Percentiles rank a stretch among this genome's conserved stretches.
These are phyloP conservation scores for Hetaerina titia DNA, from an alignment of 2,888 invertebrate genomes.

Conservation along the genomic window DNA sequence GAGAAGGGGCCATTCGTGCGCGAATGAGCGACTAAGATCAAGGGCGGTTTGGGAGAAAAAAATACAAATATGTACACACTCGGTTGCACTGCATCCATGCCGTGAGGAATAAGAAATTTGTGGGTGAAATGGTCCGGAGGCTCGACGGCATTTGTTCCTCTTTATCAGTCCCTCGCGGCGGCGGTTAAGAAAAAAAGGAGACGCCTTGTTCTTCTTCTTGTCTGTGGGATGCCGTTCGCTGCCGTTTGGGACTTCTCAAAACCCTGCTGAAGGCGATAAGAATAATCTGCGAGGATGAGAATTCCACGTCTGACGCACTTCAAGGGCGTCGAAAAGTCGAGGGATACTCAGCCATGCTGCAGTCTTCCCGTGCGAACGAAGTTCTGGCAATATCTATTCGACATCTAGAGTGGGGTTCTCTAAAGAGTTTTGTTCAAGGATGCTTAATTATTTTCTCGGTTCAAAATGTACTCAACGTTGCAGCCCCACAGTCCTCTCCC, in stretches of 20 bases:
- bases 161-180: constrained; percentile 7
- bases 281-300: not conserved
- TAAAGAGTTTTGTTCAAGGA: not conserved
- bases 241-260: not conserved
- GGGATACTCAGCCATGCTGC: not conserved
- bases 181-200: not conserved
- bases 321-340: not conserved
- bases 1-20: not conserved
- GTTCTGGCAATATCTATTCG: not conserved
- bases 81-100: not conserved
- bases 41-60: not conserved
- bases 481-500: no score
- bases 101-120: not conserved
- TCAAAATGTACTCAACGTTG: no score
- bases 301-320: not conserved
- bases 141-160: not conserved
- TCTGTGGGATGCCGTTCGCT: not conserved
- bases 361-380: not conserved
- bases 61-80: not conserved
- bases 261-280: constrained; percentile 3
- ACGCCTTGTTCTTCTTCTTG: not conserved
- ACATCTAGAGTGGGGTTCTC: not conserved
- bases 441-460: no score
- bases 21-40: constrained; percentile 19
- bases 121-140: not conserved